These are phyloP conservation scores for Metridium senile DNA, from an alignment of 92 coral and sea anemone species.

Conservation along the genomic window DNA sequence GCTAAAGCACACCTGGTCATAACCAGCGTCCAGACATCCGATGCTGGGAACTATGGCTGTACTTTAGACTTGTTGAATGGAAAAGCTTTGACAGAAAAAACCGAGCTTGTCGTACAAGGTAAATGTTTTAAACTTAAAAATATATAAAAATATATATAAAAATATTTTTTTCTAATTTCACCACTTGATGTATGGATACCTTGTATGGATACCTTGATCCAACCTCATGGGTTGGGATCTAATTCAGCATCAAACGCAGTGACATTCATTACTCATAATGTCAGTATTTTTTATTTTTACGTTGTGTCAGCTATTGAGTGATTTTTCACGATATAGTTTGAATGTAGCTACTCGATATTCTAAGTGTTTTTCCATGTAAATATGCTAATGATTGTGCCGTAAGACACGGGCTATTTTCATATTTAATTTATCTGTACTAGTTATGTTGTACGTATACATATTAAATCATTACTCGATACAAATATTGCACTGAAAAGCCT, in stretches of 20 bases:
- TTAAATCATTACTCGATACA: too few relatives aligned
- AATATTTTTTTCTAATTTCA: background rate
- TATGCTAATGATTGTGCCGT: too few relatives aligned
- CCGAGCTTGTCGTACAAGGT: constrained; percentile 25
- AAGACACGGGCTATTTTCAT: too few relatives aligned
- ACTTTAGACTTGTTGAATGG: constrained; percentile 8
- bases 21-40: background rate
- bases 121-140: background rate
- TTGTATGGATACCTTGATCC: background rate
- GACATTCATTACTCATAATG: too few relatives aligned
- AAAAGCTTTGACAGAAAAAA: background rate
- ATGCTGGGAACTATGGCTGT: constrained; percentile 30
- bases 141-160: background rate
- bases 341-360: too few relatives aligned
- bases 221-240: background rate
- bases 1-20: constrained; percentile 22
- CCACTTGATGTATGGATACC: background rate
- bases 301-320: too few relatives aligned
- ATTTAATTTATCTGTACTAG: too few relatives aligned
- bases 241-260: background rate
- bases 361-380: too few relatives aligned
- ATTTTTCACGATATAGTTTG: too few relatives aligned
- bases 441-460: too few relatives aligned
- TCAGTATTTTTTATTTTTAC: too few relatives aligned
- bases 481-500: too few relatives aligned